These are phyloP conservation scores for Ramphastos sulfuratus DNA, from an alignment of 2,113 vertebrate genomes.

Conservation along the genomic window DNA sequence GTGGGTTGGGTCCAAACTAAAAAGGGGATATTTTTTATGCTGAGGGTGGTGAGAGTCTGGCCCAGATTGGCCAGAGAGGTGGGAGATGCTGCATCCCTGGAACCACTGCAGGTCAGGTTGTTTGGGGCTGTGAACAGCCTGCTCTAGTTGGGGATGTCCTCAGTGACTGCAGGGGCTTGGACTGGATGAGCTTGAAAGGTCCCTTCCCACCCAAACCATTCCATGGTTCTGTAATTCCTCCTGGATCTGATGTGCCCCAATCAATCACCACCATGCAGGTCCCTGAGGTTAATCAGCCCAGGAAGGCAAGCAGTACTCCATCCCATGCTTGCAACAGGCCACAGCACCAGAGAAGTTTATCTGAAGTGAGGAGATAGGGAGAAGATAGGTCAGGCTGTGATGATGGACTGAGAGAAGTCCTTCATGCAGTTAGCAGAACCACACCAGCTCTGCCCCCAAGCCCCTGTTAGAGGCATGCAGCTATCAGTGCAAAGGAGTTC, in stretches of 20 bases:
- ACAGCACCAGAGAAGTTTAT: background rate
- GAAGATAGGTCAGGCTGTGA: background rate
- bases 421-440: slow-evolving; percentile 71
- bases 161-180: background rate
- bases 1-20: background rate
- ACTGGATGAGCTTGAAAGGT: background rate
- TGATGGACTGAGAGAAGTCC: background rate
- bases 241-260: background rate
- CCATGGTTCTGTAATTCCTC: background rate
- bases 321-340: background rate
- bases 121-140: background rate
- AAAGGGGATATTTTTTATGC: background rate
- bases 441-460: slow-evolving; percentile 34
- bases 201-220: background rate
- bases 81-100: background rate
- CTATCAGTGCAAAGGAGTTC: slow-evolving; percentile 72
- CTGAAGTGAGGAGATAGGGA: background rate
- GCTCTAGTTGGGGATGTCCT: background rate
- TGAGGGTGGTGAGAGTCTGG: background rate
- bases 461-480: slow-evolving; percentile 67
- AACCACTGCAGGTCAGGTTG: background rate
- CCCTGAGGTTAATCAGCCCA: background rate
- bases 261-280: background rate
- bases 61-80: background rate
- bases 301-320: background rate